phyloP scores from a whole-genome alignment of 2,797 vertebrate species.

The Acanthurus tractus region DNA sequence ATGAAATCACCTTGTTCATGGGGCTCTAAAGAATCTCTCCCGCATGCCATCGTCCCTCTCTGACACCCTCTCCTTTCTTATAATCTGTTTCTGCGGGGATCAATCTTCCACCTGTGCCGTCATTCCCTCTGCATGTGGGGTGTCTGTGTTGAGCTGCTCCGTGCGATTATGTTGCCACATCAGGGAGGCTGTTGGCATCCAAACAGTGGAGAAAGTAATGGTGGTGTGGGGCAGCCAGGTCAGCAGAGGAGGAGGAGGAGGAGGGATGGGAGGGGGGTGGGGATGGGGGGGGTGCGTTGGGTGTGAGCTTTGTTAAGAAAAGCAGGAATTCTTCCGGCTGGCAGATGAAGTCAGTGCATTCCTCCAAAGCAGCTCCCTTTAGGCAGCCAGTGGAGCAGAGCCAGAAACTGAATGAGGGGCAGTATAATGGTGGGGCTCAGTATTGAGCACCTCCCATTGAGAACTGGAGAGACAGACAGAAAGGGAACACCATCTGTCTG shows the following conservation, averaged over 20 bases:
- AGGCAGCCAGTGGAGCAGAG: slow-evolving; percentile 74
- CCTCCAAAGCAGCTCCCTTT: slow-evolving; percentile 76
- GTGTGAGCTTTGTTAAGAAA: slow-evolving; percentile 70
- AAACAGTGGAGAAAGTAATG: slow-evolving; percentile 68
- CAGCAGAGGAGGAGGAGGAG: slow-evolving; percentile 33
- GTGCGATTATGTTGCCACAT: slow-evolving; percentile 72
- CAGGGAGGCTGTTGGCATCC: slow-evolving; percentile 64
- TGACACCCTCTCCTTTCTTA: slow-evolving; percentile 31
- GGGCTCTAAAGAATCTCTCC: slow-evolving; percentile 36
- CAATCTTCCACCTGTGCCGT: slow-evolving; percentile 24
- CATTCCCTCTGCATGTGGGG: slow-evolving; percentile 25
- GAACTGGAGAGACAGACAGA: slow-evolving; percentile 61
- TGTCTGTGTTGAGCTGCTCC: slow-evolving; percentile 41
- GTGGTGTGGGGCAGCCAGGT: slow-evolving; percentile 56
- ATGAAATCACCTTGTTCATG: slow-evolving; percentile 22
- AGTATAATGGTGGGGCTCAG: slow-evolving; percentile 68
- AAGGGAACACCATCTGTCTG: slow-evolving; percentile 80
- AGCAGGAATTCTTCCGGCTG: slow-evolving; percentile 73
- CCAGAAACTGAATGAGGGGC: slow-evolving; percentile 71
- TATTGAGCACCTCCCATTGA: slow-evolving; percentile 71
- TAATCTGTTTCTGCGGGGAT: slow-evolving; percentile 43
- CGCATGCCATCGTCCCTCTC: slow-evolving; percentile 38
- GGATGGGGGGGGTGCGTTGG: not conserved
- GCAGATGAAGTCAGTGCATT: slow-evolving; percentile 84
- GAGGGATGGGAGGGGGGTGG: not conserved